phyloP scores from a whole-genome alignment of 1,140 invertebrate species.

The Drosophila bocqueti region DNA sequence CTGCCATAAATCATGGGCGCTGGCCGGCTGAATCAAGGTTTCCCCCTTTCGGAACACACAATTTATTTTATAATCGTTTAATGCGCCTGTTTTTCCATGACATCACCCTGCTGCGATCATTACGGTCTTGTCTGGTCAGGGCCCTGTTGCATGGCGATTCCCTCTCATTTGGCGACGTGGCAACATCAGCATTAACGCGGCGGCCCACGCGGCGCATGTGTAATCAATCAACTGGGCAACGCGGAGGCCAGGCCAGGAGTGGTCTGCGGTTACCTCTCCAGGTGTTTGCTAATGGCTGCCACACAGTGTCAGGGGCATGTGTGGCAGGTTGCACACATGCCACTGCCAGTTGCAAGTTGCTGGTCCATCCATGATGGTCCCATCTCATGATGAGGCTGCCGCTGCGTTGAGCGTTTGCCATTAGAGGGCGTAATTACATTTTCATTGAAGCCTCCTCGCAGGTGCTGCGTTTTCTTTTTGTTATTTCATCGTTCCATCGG shows the following conservation, averaged over 20 bases:
- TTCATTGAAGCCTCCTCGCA: slow-evolving; percentile 64
- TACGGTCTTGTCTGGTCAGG: slow-evolving; percentile 31
- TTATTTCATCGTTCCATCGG: slow-evolving; percentile 24
- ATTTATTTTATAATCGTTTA: slow-evolving; percentile 51
- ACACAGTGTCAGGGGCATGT: slow-evolving; percentile 74
- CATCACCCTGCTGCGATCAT: slow-evolving; percentile 39
- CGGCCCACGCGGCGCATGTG: slow-evolving; percentile 70
- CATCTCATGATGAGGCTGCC: slow-evolving; percentile 42
- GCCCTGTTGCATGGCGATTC: slow-evolving; percentile 15
- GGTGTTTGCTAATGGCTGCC: slow-evolving; percentile 70
- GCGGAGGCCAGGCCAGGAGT: slow-evolving; percentile 66
- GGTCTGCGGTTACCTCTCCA: slow-evolving; percentile 20
- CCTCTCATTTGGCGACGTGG: slow-evolving; percentile 54
- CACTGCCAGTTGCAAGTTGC: slow-evolving; percentile 14
- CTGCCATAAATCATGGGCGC: slow-evolving; percentile 28
- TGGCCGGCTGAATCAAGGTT: slow-evolving; percentile 30
- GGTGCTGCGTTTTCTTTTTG: slow-evolving; percentile 41
- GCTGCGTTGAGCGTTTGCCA: slow-evolving; percentile 37
- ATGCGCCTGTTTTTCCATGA: slow-evolving; percentile 50
- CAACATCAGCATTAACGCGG: slow-evolving; percentile 63
- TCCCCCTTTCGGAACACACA: slow-evolving; percentile 6
- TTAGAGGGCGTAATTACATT: slow-evolving; percentile 82
- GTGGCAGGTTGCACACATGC: slow-evolving; percentile 17
- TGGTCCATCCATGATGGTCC: background rate
- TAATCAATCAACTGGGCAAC: slow-evolving; percentile 77